Base-by-base conservation (phyloP, 2,888 invertebrate genomes). In the Scaptomyza polygonia region DNA sequence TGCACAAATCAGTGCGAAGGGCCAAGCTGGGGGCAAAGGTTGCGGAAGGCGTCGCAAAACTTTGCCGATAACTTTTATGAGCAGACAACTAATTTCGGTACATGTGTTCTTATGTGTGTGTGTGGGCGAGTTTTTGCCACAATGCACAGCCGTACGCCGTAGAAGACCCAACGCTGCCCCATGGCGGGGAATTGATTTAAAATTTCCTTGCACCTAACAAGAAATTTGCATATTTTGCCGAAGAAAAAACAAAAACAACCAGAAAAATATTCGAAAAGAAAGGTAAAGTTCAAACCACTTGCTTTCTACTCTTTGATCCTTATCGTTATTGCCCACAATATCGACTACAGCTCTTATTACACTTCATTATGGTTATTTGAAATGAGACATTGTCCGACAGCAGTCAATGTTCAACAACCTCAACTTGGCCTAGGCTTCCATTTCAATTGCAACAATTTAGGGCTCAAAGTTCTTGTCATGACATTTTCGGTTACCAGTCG, bases 51-150 rank as follows among this genome's bases (percentile, higher is more conserved):
- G 63, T 61, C 51, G 52, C 16, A 58, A 76, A 82, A 82, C 72
- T 82, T 81, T 64, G 39, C 40, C 55, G 11, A 69, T 16, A 85
- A 85, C 70, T 83, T 83, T 85, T 85, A 82, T 82, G 79, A 73
- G 67, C 72, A 82, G 67, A 75, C 62, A 82, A 79, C 85, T 71
- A 85, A 82, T 83, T 82, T 75, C n/a, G n/a, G 18, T n/a, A 16
- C 32, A 32, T 21, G 32, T 32, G 9, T 47, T 30, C 30, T 47
- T 27, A 45, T 34, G 34, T 36, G 36, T 36, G 36, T 14, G 36
- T 70, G 70, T n/a, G n/a, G n/a, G n/a, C n/a, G 67, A 53, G 64
- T 67, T 68, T 72, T 75, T 68, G 48, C 21, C 32, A 32, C 52
- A 51, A 36, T 72, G 66, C 62, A 72, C 73, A 73, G 66, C n/a